Evolutionary conservation across 2,888 invertebrate species (phyloP).

Genomic region (Amiota minor): DNA sequence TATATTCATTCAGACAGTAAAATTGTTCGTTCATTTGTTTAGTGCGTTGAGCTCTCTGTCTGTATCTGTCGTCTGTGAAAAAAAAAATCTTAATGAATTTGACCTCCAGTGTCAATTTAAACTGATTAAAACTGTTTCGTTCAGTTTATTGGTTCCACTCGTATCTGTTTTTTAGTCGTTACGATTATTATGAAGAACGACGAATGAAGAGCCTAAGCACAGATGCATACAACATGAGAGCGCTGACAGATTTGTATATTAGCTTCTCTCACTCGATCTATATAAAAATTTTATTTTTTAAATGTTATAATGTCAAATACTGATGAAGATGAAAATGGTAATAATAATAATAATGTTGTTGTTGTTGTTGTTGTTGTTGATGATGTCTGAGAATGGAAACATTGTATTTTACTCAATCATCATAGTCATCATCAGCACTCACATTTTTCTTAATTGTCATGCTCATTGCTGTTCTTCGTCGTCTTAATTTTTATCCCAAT

Average conservation of each 20-base stretch:
- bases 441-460: no score
- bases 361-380: background rate
- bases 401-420: no score
- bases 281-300: no score
- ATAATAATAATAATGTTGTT: background rate
- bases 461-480: no score
- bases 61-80: background rate
- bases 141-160: background rate
- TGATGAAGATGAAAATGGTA: no score
- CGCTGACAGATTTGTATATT: constrained; percentile 11
- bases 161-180: background rate
- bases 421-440: no score
- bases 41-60: background rate
- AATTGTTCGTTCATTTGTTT: no score
- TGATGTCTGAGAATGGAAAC: background rate
- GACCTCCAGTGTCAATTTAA: constrained; percentile 72
- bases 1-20: background rate
- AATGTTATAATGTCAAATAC: no score
- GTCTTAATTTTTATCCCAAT: no score
- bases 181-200: constrained; percentile 38
- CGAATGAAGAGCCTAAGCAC: constrained; percentile 15
- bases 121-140: constrained; percentile 65
- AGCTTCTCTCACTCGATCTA: no score
- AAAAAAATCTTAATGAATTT: constrained; percentile 67
- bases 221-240: background rate